Percentiles rank a stretch among this genome's conserved stretches.
These are phyloP conservation scores for Myopa tessellatipennis DNA, from an alignment of 2,888 invertebrate species.

Conservation along the genomic window DNA sequence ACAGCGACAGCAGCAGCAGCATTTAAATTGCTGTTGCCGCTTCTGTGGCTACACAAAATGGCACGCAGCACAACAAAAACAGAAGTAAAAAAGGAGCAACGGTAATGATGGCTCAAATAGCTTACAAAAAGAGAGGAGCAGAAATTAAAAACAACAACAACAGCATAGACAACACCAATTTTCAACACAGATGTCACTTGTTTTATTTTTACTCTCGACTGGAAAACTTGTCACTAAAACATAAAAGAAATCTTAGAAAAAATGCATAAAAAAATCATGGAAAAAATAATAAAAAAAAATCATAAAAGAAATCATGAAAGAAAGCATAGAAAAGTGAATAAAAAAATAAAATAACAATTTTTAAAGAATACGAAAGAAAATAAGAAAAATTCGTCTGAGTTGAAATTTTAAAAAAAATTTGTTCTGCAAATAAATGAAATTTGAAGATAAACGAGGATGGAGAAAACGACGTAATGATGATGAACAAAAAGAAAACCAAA, in stretches of 20 bases:
- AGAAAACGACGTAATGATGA: background rate
- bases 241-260: background rate
- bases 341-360: background rate
- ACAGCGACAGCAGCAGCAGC: constrained; percentile 3
- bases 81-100: background rate
- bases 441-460: background rate
- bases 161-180: background rate
- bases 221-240: constrained; percentile 10
- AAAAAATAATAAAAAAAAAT: background rate
- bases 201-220: background rate
- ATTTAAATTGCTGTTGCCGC: background rate
- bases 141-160: background rate
- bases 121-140: background rate
- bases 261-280: background rate
- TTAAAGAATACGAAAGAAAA: no score
- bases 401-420: background rate
- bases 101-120: constrained; percentile 29
- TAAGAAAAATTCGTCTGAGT: background rate
- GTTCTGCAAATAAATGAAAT: background rate
- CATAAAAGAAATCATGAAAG: background rate
- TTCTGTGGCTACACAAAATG: constrained; percentile 16
- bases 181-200: constrained; percentile 12
- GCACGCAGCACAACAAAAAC: background rate
- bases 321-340: background rate
- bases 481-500: background rate